Evolutionary conservation across 1,140 invertebrate genomes (phyloP).

Genomic region (Zaprionus vittiger): DNA sequence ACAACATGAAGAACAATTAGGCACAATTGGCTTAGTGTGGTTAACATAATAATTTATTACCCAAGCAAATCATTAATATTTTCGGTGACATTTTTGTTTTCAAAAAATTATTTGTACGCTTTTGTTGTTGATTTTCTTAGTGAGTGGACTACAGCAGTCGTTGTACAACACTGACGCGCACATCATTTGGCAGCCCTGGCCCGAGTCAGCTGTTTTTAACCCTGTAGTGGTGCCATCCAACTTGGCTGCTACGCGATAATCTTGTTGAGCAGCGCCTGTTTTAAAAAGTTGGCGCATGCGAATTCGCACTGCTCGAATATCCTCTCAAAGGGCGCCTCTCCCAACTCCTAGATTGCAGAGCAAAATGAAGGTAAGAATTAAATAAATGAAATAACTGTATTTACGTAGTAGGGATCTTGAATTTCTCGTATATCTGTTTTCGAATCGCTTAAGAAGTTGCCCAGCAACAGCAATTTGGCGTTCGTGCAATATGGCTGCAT

Average conservation of each 20-base stretch:
- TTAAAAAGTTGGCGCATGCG: constrained; percentile 88
- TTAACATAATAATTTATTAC: constrained; percentile 61
- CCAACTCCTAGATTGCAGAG: constrained; percentile 85
- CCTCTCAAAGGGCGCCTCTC: constrained; percentile 88
- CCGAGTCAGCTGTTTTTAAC: constrained; percentile 37
- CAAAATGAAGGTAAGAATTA: neutral
- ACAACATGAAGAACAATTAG: constrained; percentile 10
- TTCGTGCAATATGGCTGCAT: constrained; percentile 87
- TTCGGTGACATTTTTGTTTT: constrained; percentile 59
- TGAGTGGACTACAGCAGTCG: neutral
- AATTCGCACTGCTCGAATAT: constrained; percentile 89
- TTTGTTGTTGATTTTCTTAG: constrained; percentile 13
- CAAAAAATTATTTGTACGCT: constrained; percentile 15
- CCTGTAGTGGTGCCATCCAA: neutral
- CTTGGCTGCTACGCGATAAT: constrained; percentile 35
- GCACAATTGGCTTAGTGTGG: neutral
- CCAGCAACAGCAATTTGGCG: constrained; percentile 90
- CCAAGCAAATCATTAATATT: constrained; percentile 86
- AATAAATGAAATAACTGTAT: neutral
- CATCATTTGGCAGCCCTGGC: constrained; percentile 1
- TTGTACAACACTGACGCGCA: constrained; percentile 26
- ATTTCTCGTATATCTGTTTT: constrained; percentile 89
- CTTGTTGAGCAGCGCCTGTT: constrained; percentile 76
- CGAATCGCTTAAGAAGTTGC: constrained; percentile 89
- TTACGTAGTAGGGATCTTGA: constrained; percentile 94